Conservation (phyloP, 2,113 vertebrate species). For the Scatophagus argus region DNA sequence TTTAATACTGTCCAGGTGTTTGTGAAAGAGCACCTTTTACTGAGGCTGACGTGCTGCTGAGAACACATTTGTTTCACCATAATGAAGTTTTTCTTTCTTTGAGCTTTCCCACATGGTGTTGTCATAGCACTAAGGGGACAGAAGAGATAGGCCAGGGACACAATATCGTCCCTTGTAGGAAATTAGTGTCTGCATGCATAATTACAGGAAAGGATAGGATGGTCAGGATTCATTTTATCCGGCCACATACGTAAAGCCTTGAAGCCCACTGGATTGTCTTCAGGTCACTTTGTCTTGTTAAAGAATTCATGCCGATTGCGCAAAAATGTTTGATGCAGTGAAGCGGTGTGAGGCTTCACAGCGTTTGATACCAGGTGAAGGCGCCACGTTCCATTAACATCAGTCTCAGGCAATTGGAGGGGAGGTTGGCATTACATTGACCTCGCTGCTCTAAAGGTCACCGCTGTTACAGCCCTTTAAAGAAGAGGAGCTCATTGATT, state of each 20-base stretch:
- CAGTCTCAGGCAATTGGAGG: slow-evolving; percentile 12
- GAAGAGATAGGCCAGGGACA: slow-evolving; percentile 51
- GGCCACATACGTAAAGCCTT: slow-evolving; percentile 26
- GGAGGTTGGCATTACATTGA: slow-evolving; percentile 21
- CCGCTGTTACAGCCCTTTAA: slow-evolving; percentile 11
- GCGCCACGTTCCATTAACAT: neutral
- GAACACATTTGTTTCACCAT: slow-evolving; percentile 58
- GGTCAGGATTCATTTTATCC: slow-evolving; percentile 53
- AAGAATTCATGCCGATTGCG: slow-evolving; percentile 53
- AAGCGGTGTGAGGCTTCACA: neutral
- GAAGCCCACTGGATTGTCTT: slow-evolving; percentile 46
- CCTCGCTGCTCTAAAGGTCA: slow-evolving; percentile 47
- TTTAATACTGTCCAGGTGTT: slow-evolving; percentile 19
- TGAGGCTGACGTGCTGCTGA: slow-evolving; percentile 17
- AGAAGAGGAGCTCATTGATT: slow-evolving; percentile 50
- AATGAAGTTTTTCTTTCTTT: slow-evolving; percentile 55
- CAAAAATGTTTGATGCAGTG: neutral
- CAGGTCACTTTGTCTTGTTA: slow-evolving; percentile 22
- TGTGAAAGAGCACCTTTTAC: slow-evolving; percentile 19
- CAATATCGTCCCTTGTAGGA: slow-evolving; percentile 68
- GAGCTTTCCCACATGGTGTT: slow-evolving; percentile 10
- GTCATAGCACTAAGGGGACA: slow-evolving; percentile 33
- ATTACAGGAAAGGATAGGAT: slow-evolving; percentile 71
- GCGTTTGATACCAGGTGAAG: slow-evolving; percentile 18
- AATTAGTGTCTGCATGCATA: slow-evolving; percentile 75